Evolutionary conservation across 2,888 invertebrate genomes (phyloP).

Genomic region (Eulithis testata): DNA sequence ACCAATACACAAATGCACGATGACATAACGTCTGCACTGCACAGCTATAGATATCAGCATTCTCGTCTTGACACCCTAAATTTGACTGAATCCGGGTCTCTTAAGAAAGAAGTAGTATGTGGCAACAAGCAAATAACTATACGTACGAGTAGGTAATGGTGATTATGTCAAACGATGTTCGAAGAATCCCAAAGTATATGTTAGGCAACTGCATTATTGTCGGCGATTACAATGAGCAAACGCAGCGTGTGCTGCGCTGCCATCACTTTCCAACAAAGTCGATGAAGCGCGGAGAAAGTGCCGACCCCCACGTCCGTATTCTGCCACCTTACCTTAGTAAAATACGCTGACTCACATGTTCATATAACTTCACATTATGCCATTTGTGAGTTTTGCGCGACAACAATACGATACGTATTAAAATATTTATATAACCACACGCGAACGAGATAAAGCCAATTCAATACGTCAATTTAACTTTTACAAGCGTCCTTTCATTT

Average conservation of each 20-base stretch:
- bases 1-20: not conserved
- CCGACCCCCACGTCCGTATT: slow-evolving; percentile 77
- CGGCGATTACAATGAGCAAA: slow-evolving; percentile 51
- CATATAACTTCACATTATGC: slow-evolving; percentile 44
- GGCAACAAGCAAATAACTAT: not conserved
- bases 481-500: slow-evolving; percentile 25
- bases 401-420: slow-evolving; percentile 18
- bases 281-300: slow-evolving; percentile 83
- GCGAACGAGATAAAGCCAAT: slow-evolving; percentile 17
- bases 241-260: slow-evolving; percentile 64
- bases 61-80: not conserved
- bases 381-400: slow-evolving; percentile 20
- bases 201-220: slow-evolving; percentile 54
- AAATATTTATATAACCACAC: slow-evolving; percentile 24
- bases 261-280: slow-evolving; percentile 81
- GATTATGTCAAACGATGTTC: not conserved
- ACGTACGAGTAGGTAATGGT: not conserved
- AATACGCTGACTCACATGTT: slow-evolving; percentile 75
- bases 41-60: not conserved
- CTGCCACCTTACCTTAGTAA: slow-evolving; percentile 62
- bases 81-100: not conserved
- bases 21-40: not conserved
- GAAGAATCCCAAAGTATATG: slow-evolving; percentile 35
- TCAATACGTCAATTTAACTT: slow-evolving; percentile 13
- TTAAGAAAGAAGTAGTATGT: not conserved